Percentiles rank a stretch among this genome's conserved stretches.
Evolutionary conservation across 2,888 invertebrate genomes (phyloP).

Genomic region (Hyposoter dolosus): DNA sequence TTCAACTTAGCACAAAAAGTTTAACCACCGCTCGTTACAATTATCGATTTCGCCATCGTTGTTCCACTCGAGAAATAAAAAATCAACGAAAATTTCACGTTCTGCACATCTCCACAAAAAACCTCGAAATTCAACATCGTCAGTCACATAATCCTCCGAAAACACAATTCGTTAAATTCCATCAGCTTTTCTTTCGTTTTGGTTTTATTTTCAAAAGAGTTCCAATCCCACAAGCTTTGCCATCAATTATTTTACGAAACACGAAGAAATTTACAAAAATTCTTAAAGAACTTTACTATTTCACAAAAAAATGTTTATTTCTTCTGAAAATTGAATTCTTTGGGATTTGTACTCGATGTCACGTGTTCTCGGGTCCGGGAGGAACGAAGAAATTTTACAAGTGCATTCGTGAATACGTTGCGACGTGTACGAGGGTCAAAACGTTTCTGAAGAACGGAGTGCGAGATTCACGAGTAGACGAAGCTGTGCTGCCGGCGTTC

Average conservation of each 20-base stretch:
- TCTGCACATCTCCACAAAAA: neutral
- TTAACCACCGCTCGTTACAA: neutral
- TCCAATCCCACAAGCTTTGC: neutral
- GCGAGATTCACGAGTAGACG: conserved; percentile 42
- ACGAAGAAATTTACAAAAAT: neutral
- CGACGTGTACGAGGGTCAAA: conserved; percentile 49
- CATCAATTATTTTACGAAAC: neutral
- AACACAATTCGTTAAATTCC: neutral
- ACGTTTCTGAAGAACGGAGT: conserved; percentile 61
- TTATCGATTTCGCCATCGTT: neutral
- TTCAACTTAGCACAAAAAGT: neutral
- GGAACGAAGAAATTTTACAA: neutral
- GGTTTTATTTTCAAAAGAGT: neutral
- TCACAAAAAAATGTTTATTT: neutral
- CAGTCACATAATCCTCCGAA: conserved; percentile 5
- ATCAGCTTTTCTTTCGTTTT: neutral
- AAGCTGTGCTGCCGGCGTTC: conserved; percentile 45
- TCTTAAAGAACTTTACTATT: neutral
- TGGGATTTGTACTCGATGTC: conserved; percentile 18
- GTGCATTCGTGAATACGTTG: conserved; percentile 21
- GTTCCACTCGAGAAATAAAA: neutral
- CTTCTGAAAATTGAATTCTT: neutral
- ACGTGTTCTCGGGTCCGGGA: conserved; percentile 36
- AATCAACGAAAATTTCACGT: neutral
- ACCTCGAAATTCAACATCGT: neutral